These are phyloP conservation scores for Empidonax alnorum DNA, from an alignment of 2,113 vertebrate genomes.

Conservation along the genomic window DNA sequence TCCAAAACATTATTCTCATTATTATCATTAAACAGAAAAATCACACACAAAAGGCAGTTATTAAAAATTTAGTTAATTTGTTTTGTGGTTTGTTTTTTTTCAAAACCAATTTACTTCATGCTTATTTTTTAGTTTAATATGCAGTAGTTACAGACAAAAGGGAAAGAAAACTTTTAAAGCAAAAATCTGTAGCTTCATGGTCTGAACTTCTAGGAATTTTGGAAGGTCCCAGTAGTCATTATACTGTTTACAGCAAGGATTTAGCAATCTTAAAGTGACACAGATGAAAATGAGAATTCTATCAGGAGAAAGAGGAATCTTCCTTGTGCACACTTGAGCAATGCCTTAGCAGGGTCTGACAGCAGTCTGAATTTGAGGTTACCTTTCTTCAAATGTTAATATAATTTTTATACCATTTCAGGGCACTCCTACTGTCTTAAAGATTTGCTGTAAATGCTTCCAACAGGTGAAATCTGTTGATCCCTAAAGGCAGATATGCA, in stretches of 20 bases:
- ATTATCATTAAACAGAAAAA: neutral
- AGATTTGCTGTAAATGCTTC: neutral
- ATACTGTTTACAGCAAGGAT: neutral
- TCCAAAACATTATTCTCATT: neutral
- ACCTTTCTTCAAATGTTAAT: neutral
- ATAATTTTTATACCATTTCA: neutral
- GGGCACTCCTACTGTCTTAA: neutral
- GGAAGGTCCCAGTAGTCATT: neutral
- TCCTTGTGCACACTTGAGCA: rapidly evolving
- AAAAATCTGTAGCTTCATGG: neutral
- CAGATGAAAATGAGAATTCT: neutral
- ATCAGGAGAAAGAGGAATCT: neutral
- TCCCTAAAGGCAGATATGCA: neutral
- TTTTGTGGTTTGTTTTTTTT: neutral
- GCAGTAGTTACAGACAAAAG: neutral
- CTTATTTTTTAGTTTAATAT: neutral
- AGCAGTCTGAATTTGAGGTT: neutral
- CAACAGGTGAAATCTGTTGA: constrained; percentile 22
- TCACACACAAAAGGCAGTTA: rapidly evolving
- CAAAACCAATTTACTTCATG: neutral
- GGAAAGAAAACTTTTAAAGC: neutral
- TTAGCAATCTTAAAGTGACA: neutral
- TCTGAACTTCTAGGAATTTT: neutral
- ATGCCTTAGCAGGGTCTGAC: neutral
- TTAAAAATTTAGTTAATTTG: neutral